Evolutionary conservation across 2,797 vertebrate species (phyloP).

Genomic region (Adelosebastes latens): DNA sequence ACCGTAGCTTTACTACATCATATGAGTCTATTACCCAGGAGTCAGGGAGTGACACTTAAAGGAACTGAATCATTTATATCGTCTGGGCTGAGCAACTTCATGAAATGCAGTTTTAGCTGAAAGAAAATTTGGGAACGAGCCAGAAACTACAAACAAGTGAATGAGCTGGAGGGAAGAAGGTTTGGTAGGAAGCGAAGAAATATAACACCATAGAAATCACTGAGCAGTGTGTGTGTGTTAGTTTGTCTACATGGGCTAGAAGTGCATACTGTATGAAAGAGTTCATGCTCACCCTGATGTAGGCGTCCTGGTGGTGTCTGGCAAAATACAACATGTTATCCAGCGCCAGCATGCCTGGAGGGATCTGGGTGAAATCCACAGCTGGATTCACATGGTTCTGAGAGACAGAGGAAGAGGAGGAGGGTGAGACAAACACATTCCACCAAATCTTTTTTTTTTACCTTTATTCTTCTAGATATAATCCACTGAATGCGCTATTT

Average conservation of each 20-base stretch:
- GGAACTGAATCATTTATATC: constrained; percentile 3
- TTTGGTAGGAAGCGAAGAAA: background rate
- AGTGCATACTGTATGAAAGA: background rate
- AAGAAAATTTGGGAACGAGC: background rate
- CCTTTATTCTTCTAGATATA: constrained; percentile 10
- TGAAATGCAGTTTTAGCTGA: constrained; percentile 19
- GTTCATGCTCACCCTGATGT: constrained; percentile 90
- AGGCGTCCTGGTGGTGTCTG: constrained; percentile 95
- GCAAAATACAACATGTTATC: constrained; percentile 99
- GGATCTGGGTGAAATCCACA: constrained; percentile 98
- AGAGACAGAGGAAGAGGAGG: constrained; percentile 34
- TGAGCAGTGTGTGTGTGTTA: background rate
- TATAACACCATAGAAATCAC: background rate
- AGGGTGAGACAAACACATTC: constrained; percentile 5
- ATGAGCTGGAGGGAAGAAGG: constrained; percentile 16
- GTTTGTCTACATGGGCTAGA: background rate
- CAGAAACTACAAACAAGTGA: constrained; percentile 31
- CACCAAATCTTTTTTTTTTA: background rate
- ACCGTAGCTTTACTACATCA: background rate
- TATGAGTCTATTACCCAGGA: background rate
- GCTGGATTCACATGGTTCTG: constrained; percentile 99
- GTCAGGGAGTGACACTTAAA: background rate
- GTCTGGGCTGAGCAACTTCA: background rate
- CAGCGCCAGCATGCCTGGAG: constrained; percentile 96
- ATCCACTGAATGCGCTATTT: background rate